These are phyloP conservation scores for Choristoneura rosaceana DNA, from an alignment of 2,888 invertebrate genomes.

Conservation along the genomic window DNA sequence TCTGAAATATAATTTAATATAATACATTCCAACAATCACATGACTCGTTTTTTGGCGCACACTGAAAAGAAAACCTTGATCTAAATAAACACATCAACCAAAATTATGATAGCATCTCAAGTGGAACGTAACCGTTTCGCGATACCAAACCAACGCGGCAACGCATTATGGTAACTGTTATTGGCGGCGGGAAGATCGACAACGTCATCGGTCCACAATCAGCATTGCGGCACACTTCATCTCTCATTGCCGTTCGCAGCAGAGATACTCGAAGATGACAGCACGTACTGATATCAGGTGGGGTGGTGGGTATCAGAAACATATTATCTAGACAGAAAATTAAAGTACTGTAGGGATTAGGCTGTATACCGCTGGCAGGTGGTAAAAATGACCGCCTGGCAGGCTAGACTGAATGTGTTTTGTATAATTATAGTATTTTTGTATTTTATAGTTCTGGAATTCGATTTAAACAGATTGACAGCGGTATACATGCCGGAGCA, in stretches of 20 bases:
- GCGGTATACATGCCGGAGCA: too few relatives aligned
- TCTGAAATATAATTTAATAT: too few relatives aligned
- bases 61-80: not conserved
- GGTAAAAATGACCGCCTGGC: too few relatives aligned
- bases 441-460: too few relatives aligned
- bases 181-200: constrained; percentile 19
- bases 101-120: constrained; percentile 19
- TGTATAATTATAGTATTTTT: too few relatives aligned
- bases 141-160: not conserved
- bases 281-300: not conserved
- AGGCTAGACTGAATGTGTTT: too few relatives aligned
- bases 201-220: constrained; percentile 26
- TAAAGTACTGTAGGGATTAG: too few relatives aligned
- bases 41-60: not conserved
- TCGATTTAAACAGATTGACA: too few relatives aligned
- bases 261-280: not conserved
- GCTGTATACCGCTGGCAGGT: too few relatives aligned
- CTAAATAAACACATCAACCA: not conserved
- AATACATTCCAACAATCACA: too few relatives aligned
- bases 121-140: constrained; percentile 23
- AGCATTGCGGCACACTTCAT: constrained; percentile 21
- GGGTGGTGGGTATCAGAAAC: not conserved
- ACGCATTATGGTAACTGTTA: constrained; percentile 25
- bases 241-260: not conserved
- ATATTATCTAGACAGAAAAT: too few relatives aligned